These are phyloP conservation scores for Chroicocephalus ridibundus DNA, from an alignment of 2,113 vertebrate species.

Conservation along the genomic window DNA sequence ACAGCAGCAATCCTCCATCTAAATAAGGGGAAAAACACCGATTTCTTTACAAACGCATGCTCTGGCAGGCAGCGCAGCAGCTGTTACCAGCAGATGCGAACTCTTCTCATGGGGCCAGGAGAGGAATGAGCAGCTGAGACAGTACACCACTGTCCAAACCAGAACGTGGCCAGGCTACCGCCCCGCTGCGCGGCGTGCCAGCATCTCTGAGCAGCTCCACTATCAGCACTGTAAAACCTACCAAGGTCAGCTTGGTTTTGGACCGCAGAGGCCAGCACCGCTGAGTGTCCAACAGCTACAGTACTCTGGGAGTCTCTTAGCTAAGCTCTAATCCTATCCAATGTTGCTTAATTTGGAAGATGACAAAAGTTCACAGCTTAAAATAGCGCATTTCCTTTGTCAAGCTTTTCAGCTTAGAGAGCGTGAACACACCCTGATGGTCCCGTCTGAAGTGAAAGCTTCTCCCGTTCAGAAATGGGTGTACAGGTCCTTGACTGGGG, in stretches of 20 bases:
- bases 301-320: not conserved
- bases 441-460: not conserved
- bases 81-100: constrained; percentile 9
- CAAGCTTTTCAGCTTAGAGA: not conserved
- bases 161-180: not conserved
- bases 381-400: not conserved
- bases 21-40: not conserved
- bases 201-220: not conserved
- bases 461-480: not conserved
- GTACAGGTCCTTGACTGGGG: not conserved
- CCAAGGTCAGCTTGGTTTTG: not conserved
- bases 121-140: constrained; percentile 43
- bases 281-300: not conserved
- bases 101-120: not conserved
- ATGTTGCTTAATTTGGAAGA: not conserved
- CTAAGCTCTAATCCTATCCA: not conserved
- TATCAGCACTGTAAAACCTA: not conserved
- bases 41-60: not conserved
- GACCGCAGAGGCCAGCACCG: not conserved
- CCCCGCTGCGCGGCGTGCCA: not conserved
- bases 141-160: not conserved
- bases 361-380: not conserved
- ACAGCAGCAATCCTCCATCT: not conserved
- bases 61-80: not conserved
- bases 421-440: not conserved